These are phyloP conservation scores for Drosophila guanche DNA, from an alignment of 1,140 invertebrate species.

Conservation along the genomic window DNA sequence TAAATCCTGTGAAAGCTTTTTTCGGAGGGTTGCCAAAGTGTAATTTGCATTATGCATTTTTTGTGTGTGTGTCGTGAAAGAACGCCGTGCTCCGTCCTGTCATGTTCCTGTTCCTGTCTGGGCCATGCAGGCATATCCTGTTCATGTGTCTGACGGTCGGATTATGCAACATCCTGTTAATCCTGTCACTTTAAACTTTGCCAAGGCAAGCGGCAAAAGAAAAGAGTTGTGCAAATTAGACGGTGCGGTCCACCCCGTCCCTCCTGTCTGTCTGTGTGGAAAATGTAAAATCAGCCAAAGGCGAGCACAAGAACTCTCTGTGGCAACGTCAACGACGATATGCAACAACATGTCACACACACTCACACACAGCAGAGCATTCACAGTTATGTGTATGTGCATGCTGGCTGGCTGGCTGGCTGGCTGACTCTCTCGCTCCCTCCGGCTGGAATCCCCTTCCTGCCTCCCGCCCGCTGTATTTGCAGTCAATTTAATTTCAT, in stretches of 20 bases:
- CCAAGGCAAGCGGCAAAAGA: conserved; percentile 39
- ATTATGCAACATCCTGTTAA: conserved; percentile 83
- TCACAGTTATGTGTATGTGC: conserved; percentile 25
- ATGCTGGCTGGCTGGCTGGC: conserved; percentile 1
- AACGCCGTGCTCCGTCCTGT: no score
- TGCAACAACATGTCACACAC: conserved; percentile 70
- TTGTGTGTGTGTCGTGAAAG: conserved; percentile 1
- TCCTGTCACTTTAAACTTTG: conserved; percentile 81
- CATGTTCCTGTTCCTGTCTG: conserved; percentile 24
- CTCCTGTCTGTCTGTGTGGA: neutral
- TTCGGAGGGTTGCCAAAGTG: conserved; percentile 26
- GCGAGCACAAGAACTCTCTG: conserved; percentile 42
- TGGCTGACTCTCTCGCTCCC: conserved; percentile 11
- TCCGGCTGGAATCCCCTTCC: conserved; percentile 5
- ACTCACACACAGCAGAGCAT: conserved; percentile 21
- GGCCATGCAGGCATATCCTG: conserved; percentile 57
- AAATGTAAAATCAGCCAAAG: conserved; percentile 62
- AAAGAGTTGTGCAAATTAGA: conserved; percentile 69
- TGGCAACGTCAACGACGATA: conserved; percentile 53
- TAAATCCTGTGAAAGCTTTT: conserved; percentile 5
- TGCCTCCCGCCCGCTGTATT: conserved; percentile 54
- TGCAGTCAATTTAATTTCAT: conserved; percentile 84
- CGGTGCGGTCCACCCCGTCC: neutral
- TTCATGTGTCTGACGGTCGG: conserved; percentile 71
- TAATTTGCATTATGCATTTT: conserved; percentile 58